Evolutionary conservation across 2,888 invertebrate species (phyloP).

Genomic region (Stegana nigrithorax): DNA sequence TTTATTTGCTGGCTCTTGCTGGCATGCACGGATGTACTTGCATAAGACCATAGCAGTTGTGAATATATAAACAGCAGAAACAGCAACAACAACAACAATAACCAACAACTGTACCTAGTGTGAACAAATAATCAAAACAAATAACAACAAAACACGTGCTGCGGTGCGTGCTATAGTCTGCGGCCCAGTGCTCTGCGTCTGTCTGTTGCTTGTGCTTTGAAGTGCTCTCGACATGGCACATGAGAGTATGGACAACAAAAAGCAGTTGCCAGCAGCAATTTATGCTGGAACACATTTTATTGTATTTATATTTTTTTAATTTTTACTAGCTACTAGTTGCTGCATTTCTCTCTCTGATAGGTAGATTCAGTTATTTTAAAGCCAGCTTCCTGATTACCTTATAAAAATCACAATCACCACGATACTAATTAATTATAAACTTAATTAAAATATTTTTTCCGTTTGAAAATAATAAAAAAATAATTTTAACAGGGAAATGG

Average conservation of each 20-base stretch:
- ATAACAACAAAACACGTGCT: not conserved
- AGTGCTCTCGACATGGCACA: not conserved
- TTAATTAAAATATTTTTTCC: not conserved
- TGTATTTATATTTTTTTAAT: too few relatives aligned
- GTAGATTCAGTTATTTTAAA: too few relatives aligned
- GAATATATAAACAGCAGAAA: constrained; percentile 28
- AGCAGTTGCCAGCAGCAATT: too few relatives aligned
- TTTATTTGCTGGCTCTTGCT: not conserved
- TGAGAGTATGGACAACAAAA: too few relatives aligned
- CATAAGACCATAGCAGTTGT: constrained; percentile 39
- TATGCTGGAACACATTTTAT: too few relatives aligned
- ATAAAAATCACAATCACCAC: not conserved
- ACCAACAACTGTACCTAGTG: too few relatives aligned
- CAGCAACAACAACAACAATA: constrained; percentile 25
- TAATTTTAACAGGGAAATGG: too few relatives aligned
- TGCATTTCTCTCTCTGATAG: too few relatives aligned
- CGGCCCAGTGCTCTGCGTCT: too few relatives aligned
- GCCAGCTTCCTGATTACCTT: too few relatives aligned
- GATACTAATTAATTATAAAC: not conserved
- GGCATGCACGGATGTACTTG: constrained; percentile 8
- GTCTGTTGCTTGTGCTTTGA: too few relatives aligned
- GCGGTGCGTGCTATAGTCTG: not conserved
- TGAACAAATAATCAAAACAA: not conserved
- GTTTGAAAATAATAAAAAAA: not conserved
- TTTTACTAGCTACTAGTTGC: too few relatives aligned